A percentile compares a stretch with the other conserved stretches of the same genome.
These are phyloP conservation scores for Nycticorax nycticorax DNA, from an alignment of 2,113 vertebrate species.

Conservation along the genomic window DNA sequence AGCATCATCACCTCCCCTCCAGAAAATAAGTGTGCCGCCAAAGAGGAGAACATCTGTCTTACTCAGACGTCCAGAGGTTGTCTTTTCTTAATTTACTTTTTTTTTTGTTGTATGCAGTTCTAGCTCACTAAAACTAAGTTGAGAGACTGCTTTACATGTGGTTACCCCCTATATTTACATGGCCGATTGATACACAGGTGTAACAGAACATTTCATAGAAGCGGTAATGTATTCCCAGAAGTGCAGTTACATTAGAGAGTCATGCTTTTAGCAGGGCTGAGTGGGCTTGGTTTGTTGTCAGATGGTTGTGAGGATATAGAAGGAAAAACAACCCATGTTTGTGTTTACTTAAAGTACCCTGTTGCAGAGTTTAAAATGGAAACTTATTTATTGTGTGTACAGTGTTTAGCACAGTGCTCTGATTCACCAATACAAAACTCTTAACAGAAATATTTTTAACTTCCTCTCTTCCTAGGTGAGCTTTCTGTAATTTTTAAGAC, in stretches of 20 bases:
- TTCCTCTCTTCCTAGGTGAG: neutral
- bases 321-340: neutral
- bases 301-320: neutral
- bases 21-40: neutral
- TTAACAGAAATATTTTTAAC: neutral
- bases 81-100: neutral
- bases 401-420: neutral
- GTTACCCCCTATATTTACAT: neutral
- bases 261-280: conserved; percentile 27
- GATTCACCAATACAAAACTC: neutral
- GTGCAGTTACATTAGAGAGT: neutral
- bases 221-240: conserved; percentile 22
- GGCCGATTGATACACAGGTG: neutral
- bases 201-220: neutral
- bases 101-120: neutral
- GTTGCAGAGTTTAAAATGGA: neutral
- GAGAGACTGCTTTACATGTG: neutral
- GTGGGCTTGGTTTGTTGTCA: conserved; percentile 35
- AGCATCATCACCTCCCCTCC: neutral
- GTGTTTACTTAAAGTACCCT: conserved; percentile 13
- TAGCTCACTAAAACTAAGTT: neutral
- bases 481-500: neutral
- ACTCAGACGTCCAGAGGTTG: neutral
- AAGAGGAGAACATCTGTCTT: neutral
- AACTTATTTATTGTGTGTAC: neutral